Evolutionary conservation across 2,113 vertebrate species (phyloP).

Genomic region (Trogon melanurus): DNA sequence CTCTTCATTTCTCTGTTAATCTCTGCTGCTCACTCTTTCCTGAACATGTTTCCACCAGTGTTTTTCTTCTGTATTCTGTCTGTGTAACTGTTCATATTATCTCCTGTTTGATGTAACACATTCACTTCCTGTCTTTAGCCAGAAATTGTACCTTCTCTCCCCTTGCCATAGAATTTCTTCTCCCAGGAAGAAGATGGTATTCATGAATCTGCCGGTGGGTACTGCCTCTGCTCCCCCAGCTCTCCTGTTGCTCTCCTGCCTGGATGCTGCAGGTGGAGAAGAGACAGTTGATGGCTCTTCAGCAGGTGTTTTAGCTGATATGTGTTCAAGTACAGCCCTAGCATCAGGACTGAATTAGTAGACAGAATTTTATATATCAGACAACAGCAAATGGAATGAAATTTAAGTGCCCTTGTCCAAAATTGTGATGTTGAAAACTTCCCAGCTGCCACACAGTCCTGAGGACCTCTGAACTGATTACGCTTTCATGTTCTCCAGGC

Average conservation of each 20-base stretch:
- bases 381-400: neutral
- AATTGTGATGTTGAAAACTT: neutral
- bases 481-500: neutral
- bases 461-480: neutral
- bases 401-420: neutral
- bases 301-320: neutral
- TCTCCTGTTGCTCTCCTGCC: neutral
- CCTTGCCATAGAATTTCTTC: neutral
- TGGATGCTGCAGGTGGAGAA: neutral
- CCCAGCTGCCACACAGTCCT: neutral
- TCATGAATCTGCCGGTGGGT: neutral
- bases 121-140: neutral
- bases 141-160: neutral
- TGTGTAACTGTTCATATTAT: neutral
- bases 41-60: neutral
- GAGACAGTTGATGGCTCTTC: neutral
- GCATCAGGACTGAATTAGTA: neutral
- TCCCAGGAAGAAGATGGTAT: neutral
- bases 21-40: neutral
- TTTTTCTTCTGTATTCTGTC: neutral
- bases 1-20: neutral
- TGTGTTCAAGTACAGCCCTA: neutral
- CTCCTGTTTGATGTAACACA: neutral
- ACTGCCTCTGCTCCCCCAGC: neutral
- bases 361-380: neutral